Conservation (phyloP, 2,797 vertebrate genomes). For the Enteromius afrohamiltoni region DNA sequence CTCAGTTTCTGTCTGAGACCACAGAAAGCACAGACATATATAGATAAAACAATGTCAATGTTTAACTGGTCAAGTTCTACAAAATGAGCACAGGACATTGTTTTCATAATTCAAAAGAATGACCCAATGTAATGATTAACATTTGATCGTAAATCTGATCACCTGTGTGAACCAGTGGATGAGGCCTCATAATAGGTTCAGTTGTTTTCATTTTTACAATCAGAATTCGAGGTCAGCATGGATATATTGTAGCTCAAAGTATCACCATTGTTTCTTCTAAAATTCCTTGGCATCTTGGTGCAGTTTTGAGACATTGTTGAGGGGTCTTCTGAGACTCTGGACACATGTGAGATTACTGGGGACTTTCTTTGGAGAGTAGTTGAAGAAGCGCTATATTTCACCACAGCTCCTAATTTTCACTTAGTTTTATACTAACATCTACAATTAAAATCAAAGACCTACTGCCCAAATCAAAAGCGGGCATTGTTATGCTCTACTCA, state of each 20-base stretch:
- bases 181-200: slow-evolving; percentile 2
- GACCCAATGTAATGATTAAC: slow-evolving; percentile 62
- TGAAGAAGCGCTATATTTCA: neutral
- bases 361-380: neutral
- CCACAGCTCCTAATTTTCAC: neutral
- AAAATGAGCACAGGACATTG: slow-evolving; percentile 60
- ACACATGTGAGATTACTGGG: neutral
- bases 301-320: slow-evolving; percentile 6
- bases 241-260: neutral
- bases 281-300: slow-evolving; percentile 10
- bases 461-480: neutral
- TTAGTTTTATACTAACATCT: neutral
- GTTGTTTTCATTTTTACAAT: neutral
- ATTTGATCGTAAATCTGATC: neutral
- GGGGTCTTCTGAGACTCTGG: slow-evolving; percentile 8
- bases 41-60: slow-evolving; percentile 71
- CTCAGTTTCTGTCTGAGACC: slow-evolving; percentile 62
- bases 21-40: slow-evolving; percentile 45
- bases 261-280: neutral
- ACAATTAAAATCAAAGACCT: neutral
- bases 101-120: slow-evolving; percentile 56
- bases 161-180: neutral
- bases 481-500: neutral
- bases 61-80: slow-evolving; percentile 66
- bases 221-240: neutral